Evolutionary conservation across 2,888 invertebrate genomes (phyloP).

Genomic region (Pachymerium ferrugineum): DNA sequence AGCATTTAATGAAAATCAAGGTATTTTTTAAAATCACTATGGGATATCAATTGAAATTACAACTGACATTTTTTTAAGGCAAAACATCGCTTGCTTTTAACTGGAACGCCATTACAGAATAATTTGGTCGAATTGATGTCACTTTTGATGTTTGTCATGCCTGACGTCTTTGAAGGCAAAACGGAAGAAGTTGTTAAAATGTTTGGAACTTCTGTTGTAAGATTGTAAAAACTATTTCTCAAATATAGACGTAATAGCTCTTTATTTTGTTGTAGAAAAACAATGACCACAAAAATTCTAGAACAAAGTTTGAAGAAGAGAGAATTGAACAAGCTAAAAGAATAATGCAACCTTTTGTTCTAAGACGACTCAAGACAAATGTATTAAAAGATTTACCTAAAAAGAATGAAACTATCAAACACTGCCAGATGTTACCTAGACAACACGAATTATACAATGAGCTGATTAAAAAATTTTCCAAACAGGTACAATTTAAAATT

Average conservation of each 20-base stretch:
- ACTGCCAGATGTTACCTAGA: slow-evolving; percentile 61
- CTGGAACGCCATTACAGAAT: slow-evolving; percentile 95
- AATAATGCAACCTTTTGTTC: slow-evolving; percentile 92
- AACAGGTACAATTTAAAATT: slow-evolving; percentile 13
- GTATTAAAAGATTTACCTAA: slow-evolving; percentile 78
- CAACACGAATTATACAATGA: slow-evolving; percentile 72
- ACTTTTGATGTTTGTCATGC: slow-evolving; percentile 91
- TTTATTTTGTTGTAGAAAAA: slow-evolving; percentile 34
- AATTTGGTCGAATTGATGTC: slow-evolving; percentile 94
- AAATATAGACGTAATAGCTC: background rate
- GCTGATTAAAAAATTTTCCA: slow-evolving; percentile 58
- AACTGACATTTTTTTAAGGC: slow-evolving; percentile 55
- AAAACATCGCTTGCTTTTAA: slow-evolving; percentile 75
- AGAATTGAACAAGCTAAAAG: slow-evolving; percentile 88
- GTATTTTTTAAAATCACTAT: slow-evolving; percentile 52
- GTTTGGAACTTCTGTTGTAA: slow-evolving; percentile 56
- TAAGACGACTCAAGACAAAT: slow-evolving; percentile 78
- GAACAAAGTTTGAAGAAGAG: slow-evolving; percentile 71
- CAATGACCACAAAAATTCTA: slow-evolving; percentile 33
- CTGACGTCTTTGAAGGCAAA: slow-evolving; percentile 83
- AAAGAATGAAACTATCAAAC: slow-evolving; percentile 67
- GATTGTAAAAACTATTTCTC: slow-evolving; percentile 23
- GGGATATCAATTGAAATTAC: background rate
- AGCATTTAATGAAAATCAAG: slow-evolving; percentile 78
- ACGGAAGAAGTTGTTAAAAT: slow-evolving; percentile 78